Evolutionary conservation across 2,888 invertebrate species (phyloP).

Genomic region (Meiosimyza decipiens): DNA sequence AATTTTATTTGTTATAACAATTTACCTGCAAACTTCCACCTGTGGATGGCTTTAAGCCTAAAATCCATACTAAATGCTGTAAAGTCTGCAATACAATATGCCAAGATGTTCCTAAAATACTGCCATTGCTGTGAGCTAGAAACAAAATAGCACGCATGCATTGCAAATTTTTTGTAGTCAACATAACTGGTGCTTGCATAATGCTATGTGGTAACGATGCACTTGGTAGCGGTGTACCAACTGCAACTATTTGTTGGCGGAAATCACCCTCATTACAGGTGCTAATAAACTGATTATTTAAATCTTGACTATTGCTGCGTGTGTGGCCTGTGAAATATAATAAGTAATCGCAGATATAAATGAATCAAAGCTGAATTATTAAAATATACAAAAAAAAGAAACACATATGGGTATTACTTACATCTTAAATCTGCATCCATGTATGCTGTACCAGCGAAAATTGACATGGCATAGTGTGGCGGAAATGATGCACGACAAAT

Average conservation of each 20-base stretch:
- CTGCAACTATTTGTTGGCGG: slow-evolving; percentile 93
- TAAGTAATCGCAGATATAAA: slow-evolving; percentile 5
- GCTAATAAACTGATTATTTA: slow-evolving; percentile 69
- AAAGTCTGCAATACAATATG: slow-evolving; percentile 94
- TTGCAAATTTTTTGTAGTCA: slow-evolving; percentile 97
- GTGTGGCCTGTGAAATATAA: slow-evolving; percentile 64
- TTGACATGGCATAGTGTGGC: slow-evolving; percentile 92
- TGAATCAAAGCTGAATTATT: slow-evolving; percentile 17
- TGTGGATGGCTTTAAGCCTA: slow-evolving; percentile 93
- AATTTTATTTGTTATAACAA: not conserved
- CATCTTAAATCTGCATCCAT: slow-evolving; percentile 69
- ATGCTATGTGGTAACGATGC: slow-evolving; percentile 79
- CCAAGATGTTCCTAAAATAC: slow-evolving; percentile 93
- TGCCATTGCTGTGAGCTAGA: slow-evolving; percentile 92
- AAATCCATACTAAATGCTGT: slow-evolving; percentile 93
- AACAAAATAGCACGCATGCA: slow-evolving; percentile 93
- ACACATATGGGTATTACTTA: slow-evolving; percentile 38
- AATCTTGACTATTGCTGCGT: slow-evolving; percentile 69
- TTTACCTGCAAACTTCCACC: slow-evolving; percentile 84
- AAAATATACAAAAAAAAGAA: slow-evolving; percentile 2
- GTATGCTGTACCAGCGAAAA: slow-evolving; percentile 75
- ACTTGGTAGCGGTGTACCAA: slow-evolving; percentile 93
- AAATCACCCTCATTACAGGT: slow-evolving; percentile 76
- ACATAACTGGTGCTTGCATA: slow-evolving; percentile 80
- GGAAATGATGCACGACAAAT: slow-evolving; percentile 97